phyloP scores from a whole-genome alignment of 2,797 vertebrate genomes.

The Sphenodon punctatus region DNA sequence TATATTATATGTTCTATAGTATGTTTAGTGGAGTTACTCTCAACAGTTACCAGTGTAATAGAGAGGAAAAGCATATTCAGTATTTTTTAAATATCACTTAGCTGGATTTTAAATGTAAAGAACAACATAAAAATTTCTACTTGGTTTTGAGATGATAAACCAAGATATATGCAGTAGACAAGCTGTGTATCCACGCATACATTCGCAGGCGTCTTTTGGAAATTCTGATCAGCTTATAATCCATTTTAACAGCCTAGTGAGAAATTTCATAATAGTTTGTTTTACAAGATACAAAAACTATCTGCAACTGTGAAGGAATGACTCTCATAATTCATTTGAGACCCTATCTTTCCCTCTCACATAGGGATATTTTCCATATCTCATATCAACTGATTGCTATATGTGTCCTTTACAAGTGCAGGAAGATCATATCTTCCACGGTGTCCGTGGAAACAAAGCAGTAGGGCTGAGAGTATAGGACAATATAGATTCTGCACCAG shows the following conservation, averaged over 20 bases:
- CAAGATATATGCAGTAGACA: fast-evolving
- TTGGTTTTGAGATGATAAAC: background rate
- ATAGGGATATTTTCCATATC: constrained; percentile 16
- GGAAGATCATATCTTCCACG: background rate
- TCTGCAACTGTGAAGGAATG: constrained; percentile 52
- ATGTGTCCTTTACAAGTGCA: background rate
- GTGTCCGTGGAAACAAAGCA: constrained; percentile 1
- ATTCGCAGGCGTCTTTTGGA: background rate
- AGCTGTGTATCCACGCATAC: background rate
- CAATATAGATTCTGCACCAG: background rate
- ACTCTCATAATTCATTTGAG: constrained; percentile 27
- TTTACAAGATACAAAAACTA: constrained; percentile 36
- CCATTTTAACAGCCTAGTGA: constrained; percentile 33
- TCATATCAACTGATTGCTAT: constrained; percentile 38
- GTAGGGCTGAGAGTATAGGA: background rate
- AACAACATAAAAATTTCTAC: background rate
- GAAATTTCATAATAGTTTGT: constrained; percentile 24
- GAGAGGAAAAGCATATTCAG: background rate
- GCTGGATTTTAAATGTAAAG: constrained; percentile 40
- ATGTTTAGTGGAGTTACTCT: background rate
- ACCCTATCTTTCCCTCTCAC: constrained; percentile 17
- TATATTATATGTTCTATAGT: background rate
- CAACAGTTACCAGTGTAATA: background rate
- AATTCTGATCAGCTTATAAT: constrained; percentile 18
- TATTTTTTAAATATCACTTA: constrained; percentile 1